A percentile compares a stretch with the other conserved stretches of the same genome.
phyloP scores from a whole-genome alignment of 2,888 invertebrate genomes.

The Machimus atricapillus region DNA sequence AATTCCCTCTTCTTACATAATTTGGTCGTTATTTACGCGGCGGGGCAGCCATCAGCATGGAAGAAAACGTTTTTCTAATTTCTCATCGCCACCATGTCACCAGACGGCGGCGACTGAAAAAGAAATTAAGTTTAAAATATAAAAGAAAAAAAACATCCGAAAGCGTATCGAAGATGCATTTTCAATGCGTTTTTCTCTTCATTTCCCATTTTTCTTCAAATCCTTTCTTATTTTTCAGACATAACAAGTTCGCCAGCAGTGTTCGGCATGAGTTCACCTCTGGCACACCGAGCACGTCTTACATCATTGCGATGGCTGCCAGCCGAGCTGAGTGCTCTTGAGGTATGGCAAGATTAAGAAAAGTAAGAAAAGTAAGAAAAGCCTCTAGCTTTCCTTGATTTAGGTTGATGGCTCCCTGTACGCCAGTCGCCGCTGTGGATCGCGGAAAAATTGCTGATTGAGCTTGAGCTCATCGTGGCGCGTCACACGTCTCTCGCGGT shows the following conservation, averaged over 20 bases:
- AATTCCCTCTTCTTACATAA: slow-evolving; percentile 2
- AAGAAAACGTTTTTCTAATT: slow-evolving; percentile 4
- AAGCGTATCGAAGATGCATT: not conserved
- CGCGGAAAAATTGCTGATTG: not conserved
- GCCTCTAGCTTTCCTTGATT: not conserved
- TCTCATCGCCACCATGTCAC: not conserved
- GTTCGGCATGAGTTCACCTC: not conserved
- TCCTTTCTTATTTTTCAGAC: not conserved
- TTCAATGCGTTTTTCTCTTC: not conserved
- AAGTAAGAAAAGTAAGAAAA: not conserved
- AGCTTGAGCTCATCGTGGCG: not conserved
- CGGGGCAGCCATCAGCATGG: not conserved
- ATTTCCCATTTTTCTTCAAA: not conserved
- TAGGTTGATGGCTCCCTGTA: not conserved
- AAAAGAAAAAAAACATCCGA: not conserved
- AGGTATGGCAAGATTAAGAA: not conserved
- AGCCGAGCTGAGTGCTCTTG: not conserved
- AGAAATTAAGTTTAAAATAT: not conserved
- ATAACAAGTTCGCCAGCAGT: not conserved
- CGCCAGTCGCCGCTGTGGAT: not conserved
- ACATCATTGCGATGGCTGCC: not conserved
- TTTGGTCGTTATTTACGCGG: not conserved
- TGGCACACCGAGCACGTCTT: not conserved
- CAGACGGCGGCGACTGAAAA: not conserved
- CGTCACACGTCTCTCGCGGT: not conserved